Percentiles rank a stretch among this genome's conserved stretches.
Evolutionary conservation across 2,113 vertebrate species (phyloP).

Genomic region (Steatornis caripensis): DNA sequence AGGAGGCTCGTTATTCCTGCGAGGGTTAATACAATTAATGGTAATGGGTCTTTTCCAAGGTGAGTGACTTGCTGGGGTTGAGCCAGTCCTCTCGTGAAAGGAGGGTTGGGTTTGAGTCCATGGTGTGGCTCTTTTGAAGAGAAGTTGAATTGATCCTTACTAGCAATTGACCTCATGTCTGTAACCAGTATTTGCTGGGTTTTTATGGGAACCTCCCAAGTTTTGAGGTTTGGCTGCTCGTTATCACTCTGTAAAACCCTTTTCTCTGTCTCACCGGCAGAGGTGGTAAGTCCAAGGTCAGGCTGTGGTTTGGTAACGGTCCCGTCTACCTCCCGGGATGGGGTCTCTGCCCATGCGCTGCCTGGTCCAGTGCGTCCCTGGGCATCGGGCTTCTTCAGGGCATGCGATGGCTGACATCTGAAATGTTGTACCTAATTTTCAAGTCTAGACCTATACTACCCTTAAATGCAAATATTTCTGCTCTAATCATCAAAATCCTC

Average conservation of each 20-base stretch:
- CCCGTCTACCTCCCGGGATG: background rate
- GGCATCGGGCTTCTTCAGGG: background rate
- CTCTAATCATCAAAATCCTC: background rate
- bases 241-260: background rate
- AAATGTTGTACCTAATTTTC: background rate
- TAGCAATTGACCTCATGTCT: background rate
- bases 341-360: accelerated
- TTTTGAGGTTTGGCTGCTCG: constrained; percentile 23
- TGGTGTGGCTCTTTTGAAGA: background rate
- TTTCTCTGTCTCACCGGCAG: background rate
- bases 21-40: background rate
- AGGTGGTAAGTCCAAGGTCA: background rate
- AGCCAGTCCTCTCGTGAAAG: accelerated
- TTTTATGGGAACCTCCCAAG: background rate
- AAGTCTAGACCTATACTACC: background rate
- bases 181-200: background rate
- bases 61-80: background rate
- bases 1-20: accelerated
- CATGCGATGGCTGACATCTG: accelerated
- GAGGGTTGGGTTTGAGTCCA: background rate
- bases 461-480: background rate
- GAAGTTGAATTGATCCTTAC: background rate
- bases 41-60: background rate
- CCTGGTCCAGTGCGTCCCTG: accelerated
- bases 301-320: background rate